Conservation (phyloP, 1,140 invertebrate genomes). For the Pachyrhynchus sulphureomaculatus region DNA sequence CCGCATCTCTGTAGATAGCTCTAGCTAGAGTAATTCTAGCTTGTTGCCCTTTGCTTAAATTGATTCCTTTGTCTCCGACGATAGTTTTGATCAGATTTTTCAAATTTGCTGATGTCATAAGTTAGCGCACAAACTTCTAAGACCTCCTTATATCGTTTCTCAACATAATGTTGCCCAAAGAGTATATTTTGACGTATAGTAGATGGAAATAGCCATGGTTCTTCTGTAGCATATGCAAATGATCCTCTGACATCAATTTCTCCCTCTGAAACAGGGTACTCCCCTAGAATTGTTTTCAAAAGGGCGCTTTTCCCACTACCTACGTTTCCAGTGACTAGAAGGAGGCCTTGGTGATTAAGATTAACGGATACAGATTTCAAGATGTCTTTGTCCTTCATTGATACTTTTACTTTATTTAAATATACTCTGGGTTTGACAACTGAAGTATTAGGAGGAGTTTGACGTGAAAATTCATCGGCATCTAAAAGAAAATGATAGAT, state of each 20-base stretch:
- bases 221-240: constrained; percentile 63
- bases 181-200: constrained; percentile 63
- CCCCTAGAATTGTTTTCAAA: constrained; percentile 75
- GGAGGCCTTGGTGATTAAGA: constrained; percentile 56
- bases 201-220: constrained; percentile 61
- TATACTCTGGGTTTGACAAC: constrained; percentile 6
- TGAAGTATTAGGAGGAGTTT: not conserved
- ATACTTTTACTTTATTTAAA: constrained; percentile 26
- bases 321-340: constrained; percentile 69
- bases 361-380: constrained; percentile 61
- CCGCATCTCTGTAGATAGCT: constrained; percentile 75
- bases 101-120: constrained; percentile 69
- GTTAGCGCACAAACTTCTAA: constrained; percentile 62
- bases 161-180: constrained; percentile 55
- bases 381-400: constrained; percentile 49
- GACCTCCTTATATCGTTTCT: constrained; percentile 64
- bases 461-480: constrained; percentile 25
- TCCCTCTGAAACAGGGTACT: constrained; percentile 64
- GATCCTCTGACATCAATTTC: constrained; percentile 50
- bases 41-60: constrained; percentile 86
- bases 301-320: constrained; percentile 77
- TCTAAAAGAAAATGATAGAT: constrained; percentile 28
- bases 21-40: constrained; percentile 84
- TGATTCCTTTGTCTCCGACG: constrained; percentile 81
- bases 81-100: constrained; percentile 72